Evolutionary conservation across 2,113 vertebrate genomes (phyloP), one percentile per base, ranked within the genome.

Genomic region (Nannospalax galili): DNA sequence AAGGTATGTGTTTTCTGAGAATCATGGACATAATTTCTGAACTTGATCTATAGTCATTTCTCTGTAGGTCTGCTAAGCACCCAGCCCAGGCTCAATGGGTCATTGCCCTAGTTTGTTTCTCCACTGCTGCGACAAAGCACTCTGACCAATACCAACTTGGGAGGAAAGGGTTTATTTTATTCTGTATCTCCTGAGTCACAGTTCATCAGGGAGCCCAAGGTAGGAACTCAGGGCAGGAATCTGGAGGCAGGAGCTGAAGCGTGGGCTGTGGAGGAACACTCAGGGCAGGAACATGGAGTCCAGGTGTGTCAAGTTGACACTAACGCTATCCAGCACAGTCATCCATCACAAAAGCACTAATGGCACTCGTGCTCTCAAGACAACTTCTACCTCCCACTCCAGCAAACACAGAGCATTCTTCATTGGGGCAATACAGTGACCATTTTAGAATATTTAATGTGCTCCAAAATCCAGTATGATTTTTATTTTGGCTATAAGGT

Each of bases 391-490:
- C 78, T 58, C 42, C 69, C 60, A 42, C 84, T 32, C 42, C n/a
- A 65, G 26, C 78, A 91, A 85, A 48, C 12, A n/a, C 7, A 28
- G 0, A 30, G 17, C 4, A 78, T 69, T 79, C 77, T 79, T 69
- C 40, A 80, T 2, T 45, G 81, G 19, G 5, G 42, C 58, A 16
- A 64, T 6, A 60, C 4, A 62, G 79, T 40, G 73, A 85, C 65
- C 62, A 65, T 48, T n/a, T 94, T 52, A 84, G 45, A 90, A 69
- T 82, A 92, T 64, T 92, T 86, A 73, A 40, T 78, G 35, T 62
- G 56, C 64, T 90, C 45, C 22, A 73, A 95, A 90, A 87, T 79
- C 45, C 58, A 92, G 70, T 15, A 20, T 73, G n/a, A 85, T 35
- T 74, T 89, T 92, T 75, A 77, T 52, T 78, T 84, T 94, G 19